Base-by-base conservation (phyloP, 1,140 invertebrate species). In the Colletes latitarsis region DNA sequence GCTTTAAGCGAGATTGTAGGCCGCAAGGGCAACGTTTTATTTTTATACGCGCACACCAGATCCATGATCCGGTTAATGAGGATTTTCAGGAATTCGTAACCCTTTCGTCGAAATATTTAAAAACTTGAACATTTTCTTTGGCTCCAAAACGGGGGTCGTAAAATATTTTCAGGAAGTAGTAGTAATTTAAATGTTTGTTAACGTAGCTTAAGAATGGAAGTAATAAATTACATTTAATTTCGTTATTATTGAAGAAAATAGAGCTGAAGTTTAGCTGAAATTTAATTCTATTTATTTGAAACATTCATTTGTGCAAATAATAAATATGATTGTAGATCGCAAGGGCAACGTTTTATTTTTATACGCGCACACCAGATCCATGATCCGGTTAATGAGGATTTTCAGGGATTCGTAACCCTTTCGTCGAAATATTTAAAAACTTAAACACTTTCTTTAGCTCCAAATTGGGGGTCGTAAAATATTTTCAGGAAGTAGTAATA, bases 291-390 rank as follows among this genome's bases (percentile, higher is more conserved):
- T 30, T 30, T 30, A 30, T 30, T 30, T 30, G 30, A 30, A 30
- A 30, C 0, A 30, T 30, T 0, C 2, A 30, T 30, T 30, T 30
- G 30, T 30, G 30, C 30, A 30, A 30, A 30, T 30, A 30, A n/a
- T n/a, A n/a, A n/a, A n/a, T n/a, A n/a, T n/a, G 69, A 79, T 79
- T 79, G 73, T 73, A 73, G 60, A n/a, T 60, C 19, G 77, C 77
- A 79, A 79, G 60, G 70, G 70, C 52, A 53, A 79, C 19, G 41
- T 43, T 79, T 79, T 79, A 79, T 79, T 79, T 79, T 79, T 79
- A 79, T 30, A 69, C 10, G 41, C n/a, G 46, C 15, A 17, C 15
- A 15, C 46, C 60, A 10, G 70, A 73, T 63, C 68, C 30, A 41
- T 52, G 21, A 79, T 79, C 69, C 60, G 55, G 14, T 60, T 73